phyloP scores from a whole-genome alignment of 2,888 invertebrate species.

The Cyclophora punctaria region DNA sequence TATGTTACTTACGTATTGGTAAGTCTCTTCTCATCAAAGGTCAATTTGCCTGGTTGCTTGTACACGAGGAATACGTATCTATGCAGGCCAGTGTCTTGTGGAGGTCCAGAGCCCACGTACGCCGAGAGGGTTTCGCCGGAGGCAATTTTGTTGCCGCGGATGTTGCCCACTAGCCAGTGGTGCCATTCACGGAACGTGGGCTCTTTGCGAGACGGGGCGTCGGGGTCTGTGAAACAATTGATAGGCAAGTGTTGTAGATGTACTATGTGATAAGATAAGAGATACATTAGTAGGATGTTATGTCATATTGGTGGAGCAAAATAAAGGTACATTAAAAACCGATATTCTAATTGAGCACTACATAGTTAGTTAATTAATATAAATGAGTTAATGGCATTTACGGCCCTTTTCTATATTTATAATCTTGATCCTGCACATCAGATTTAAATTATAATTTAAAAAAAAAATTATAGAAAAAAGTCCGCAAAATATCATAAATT shows the following conservation, averaged over 20 bases:
- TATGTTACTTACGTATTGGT: constrained; percentile 58
- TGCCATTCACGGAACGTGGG: constrained; percentile 91
- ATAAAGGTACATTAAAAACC: too few species aligned
- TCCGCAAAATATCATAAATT: background rate
- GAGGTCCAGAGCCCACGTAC: constrained; percentile 91
- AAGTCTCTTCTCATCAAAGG: constrained; percentile 72
- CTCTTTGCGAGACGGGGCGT: constrained; percentile 89
- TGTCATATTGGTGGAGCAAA: too few species aligned
- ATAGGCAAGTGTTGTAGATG: too few species aligned
- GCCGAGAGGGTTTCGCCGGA: constrained; percentile 84
- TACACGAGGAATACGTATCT: constrained; percentile 87
- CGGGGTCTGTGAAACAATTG: constrained; percentile 79
- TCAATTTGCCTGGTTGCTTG: constrained; percentile 78
- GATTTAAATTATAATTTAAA: background rate
- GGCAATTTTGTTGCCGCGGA: constrained; percentile 81
- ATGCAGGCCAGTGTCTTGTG: constrained; percentile 82
- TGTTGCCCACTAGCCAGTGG: constrained; percentile 87
- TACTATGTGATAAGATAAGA: too few species aligned
- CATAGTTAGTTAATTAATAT: too few species aligned
- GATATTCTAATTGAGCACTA: too few species aligned
- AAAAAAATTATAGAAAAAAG: background rate
- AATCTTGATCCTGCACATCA: too few species aligned
- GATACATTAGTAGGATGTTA: too few species aligned
- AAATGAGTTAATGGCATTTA: too few species aligned
- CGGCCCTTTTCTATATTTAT: too few species aligned